Base-by-base conservation (phyloP, 2,888 invertebrate genomes). In the Drepanosiphum platanoidis region DNA sequence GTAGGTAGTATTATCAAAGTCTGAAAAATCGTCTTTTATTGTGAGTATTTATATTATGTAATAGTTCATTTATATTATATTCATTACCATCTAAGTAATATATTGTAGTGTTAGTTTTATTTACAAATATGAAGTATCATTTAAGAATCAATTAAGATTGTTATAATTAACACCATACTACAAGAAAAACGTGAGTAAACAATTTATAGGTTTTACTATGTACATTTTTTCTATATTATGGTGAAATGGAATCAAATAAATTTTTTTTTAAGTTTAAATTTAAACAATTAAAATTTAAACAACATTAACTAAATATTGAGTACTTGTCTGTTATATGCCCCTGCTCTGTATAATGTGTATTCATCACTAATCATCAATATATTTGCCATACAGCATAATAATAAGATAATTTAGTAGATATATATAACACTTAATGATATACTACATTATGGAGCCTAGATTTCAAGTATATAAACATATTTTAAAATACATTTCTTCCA, bases 131-230 rank as follows among this genome's bases (percentile, higher is more conserved):
- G 46, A 79, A 34, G 18, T 80, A 70, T 70, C 15, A 34, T 70
- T 11, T 52, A 80, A 46, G 15, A 34, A 46, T 58, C 7, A 39
- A 81, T 79, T 79, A 68, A 68, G 8, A 71, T 46, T 71, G 34
- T 80, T 27, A 52, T 58, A 58, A 80, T 70, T 80, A 70, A 80
- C 52, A 39, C 27, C 58, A 36, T 70, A 39, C 80, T 70, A 70
- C 70, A 58, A 39, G n/a, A 46, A 68, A 80, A 36, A 70, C 36
- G 80, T 81, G 58, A 81, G 80, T 81, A 81, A 81, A 52, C 22
- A 70, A 68, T 79, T 30, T 36, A 34, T 81, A 15, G 70, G 70
- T 36, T 8, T 81, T 79, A 68, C 66, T 68, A 42, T 79, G 42
- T 78, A 27, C 27, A 77, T 1, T 30, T 61, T 9, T 58, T 77